phyloP scores from a whole-genome alignment of 1,140 invertebrate species.

The Melanaphis sacchari region DNA sequence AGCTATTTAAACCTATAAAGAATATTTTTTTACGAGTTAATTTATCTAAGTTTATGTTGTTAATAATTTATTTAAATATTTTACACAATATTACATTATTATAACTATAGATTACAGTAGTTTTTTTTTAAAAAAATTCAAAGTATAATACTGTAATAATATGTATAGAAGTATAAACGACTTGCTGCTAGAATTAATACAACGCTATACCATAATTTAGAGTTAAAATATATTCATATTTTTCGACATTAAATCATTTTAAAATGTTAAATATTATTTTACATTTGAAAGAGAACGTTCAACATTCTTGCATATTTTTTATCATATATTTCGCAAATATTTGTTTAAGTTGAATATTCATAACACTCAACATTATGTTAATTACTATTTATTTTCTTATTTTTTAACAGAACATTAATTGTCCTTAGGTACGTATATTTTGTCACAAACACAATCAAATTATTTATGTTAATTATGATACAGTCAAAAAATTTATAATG shows the following conservation, averaged over 20 bases:
- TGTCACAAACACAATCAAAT: neutral
- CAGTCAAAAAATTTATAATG: neutral
- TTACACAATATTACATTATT: neutral
- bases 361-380: neutral
- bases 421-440: neutral
- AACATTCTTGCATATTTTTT: constrained; percentile 3
- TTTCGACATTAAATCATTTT: constrained; percentile 14
- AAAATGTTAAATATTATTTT: neutral
- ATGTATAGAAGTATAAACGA: neutral
- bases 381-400: neutral
- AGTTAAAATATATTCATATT: neutral
- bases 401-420: neutral
- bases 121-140: neutral
- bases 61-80: neutral
- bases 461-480: neutral
- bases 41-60: neutral
- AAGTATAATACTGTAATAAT: neutral
- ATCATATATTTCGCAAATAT: constrained; percentile 18
- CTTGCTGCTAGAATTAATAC: neutral
- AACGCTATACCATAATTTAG: neutral
- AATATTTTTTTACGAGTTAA: neutral
- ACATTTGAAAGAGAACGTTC: constrained; percentile 27
- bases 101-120: neutral
- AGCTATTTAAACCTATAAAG: neutral
- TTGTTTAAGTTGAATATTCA: constrained; percentile 24